Base-by-base conservation (phyloP, 1,140 invertebrate species). In the Drosophila murphyi region DNA sequence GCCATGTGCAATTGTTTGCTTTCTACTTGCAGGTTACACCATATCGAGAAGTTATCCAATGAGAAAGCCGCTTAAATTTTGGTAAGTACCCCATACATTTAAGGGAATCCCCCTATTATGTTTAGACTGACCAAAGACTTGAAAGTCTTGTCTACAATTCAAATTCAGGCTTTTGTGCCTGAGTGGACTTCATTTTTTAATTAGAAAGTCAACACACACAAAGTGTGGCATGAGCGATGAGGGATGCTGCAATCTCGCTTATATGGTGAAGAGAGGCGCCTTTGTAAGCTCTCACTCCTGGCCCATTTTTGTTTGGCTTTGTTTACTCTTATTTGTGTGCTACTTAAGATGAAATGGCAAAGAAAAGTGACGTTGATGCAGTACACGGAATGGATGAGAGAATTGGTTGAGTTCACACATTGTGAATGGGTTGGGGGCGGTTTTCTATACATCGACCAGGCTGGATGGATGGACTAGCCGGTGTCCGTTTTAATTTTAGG, bases 1-100 rank as follows among this genome's bases (percentile, higher is more conserved):
- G 81, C 78, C 59, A 34, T 60, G 85, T 88, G 85, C 85, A 75
- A 69, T 74, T 61, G 61, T 80, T 50, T 88, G 77, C 78, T 88
- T 67, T 88, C 34, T 92, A 69, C 45, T 92, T 92, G 45, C 88
- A 92, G 90, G 90, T 92, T 92, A 92, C 90, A 92, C 90, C 90
- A 92, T 92, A 92, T 92, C 90, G 90, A 92, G 90, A 92, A 92
- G 87, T 92, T 92, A 92, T 92, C 90, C 90, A 92, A 92, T 92
- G 90, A 92, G 87, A 92, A 92, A 89, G 90, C 90, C 90, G 90
- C 90, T 89, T 89, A 92, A 87, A 92, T 92, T 92, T 90, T 92
- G 90, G 90, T 92, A 91, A 92, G 90, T 91, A 73, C 37, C 4
- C 45, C 28, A 37, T 45, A 62, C 4, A 3, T 34, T 31, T 51